Evolutionary conservation across 2,888 invertebrate genomes (phyloP), one percentile per base, ranked within the genome.

Genomic region (Dryadula phaetusa): DNA sequence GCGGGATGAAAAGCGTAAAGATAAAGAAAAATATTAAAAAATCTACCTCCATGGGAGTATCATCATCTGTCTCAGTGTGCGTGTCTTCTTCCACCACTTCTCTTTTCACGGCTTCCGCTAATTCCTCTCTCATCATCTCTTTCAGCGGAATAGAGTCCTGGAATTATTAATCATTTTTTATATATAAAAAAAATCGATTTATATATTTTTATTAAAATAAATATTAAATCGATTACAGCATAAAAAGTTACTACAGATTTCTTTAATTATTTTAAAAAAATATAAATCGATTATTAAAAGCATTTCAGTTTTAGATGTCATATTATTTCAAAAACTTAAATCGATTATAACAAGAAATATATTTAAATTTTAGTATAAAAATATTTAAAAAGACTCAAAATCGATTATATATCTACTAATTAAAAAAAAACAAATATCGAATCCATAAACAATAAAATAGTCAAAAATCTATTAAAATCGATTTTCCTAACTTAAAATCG

Each of bases 31-130:
- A 8, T 53, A 18, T 16, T 16, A 32, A n/a, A 16, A 28, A 28
- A 22, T 22, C 16, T 22, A 94, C 94, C 85, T 94, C 94, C 90
- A 94, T 94, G 0, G 93, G 93, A 0, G 94, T 89, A 69, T 95
- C 94, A 70, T 95, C 95, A 63, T 93, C 93, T 0, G 93, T 93
- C 68, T 93, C 93, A 0, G 87, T 87, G 74, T 90, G 88, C 0
- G 85, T 77, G 14, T 90, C 90, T 8, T 85, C 84, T 42, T 81
- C 83, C 0, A 75, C 5, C 16, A 75, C 8, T 37, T 70, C 72
- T 28, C 75, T 76, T 34, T 69, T 73, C 34, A 80, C 77, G 1
- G 70, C 69, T 12, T 54, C 69, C 7, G 53, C 34, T 14, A 58
- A 71, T 14, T 82, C 85, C 6, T 83, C 84, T 53, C 75, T 77